Percentiles rank a stretch among this genome's conserved stretches.
These are phyloP conservation scores for Clitarchus hookeri DNA, from an alignment of 2,888 invertebrate species.

Conservation along the genomic window DNA sequence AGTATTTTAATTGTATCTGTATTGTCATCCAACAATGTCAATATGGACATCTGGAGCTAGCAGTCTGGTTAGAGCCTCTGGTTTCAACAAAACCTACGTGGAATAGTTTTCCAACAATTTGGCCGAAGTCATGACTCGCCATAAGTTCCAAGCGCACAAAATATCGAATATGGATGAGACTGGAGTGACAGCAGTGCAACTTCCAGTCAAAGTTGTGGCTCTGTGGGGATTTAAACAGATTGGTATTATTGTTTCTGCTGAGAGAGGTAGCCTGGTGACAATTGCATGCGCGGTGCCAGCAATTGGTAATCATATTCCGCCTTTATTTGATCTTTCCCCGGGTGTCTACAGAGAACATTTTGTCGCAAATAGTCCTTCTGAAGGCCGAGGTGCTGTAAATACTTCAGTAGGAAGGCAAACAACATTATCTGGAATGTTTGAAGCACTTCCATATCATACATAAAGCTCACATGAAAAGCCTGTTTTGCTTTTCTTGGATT, in stretches of 20 bases:
- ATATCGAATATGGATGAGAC: conserved; percentile 54
- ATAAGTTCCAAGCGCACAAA: conserved; percentile 34
- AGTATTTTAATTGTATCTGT: conserved; percentile 42
- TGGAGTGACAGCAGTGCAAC: conserved; percentile 53
- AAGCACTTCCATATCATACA: conserved; percentile 45
- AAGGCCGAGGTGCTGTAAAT: conserved; percentile 47
- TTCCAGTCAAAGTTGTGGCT: conserved; percentile 50
- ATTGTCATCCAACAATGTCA: conserved; percentile 41
- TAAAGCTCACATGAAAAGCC: conserved; percentile 41
- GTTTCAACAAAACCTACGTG: conserved; percentile 46
- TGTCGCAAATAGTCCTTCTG: conserved; percentile 50
- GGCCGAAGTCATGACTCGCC: conserved; percentile 38
- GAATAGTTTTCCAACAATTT: conserved; percentile 45
- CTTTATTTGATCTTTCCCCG: neutral
- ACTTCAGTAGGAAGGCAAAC: conserved; percentile 47
- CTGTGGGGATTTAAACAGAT: conserved; percentile 52
- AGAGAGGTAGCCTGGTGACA: conserved; percentile 45
- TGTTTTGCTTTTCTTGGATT: conserved; percentile 46
- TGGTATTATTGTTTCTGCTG: conserved; percentile 51
- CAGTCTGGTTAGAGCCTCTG: conserved; percentile 42
- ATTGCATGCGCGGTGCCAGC: neutral
- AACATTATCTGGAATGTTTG: conserved; percentile 44
- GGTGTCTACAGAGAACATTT: conserved; percentile 47
- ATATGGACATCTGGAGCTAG: conserved; percentile 42
- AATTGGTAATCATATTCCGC: neutral